A percentile compares a stretch with the other conserved stretches of the same genome.
Conservation (phyloP, 2,888 invertebrate species). For the Myopa tessellatipennis region DNA sequence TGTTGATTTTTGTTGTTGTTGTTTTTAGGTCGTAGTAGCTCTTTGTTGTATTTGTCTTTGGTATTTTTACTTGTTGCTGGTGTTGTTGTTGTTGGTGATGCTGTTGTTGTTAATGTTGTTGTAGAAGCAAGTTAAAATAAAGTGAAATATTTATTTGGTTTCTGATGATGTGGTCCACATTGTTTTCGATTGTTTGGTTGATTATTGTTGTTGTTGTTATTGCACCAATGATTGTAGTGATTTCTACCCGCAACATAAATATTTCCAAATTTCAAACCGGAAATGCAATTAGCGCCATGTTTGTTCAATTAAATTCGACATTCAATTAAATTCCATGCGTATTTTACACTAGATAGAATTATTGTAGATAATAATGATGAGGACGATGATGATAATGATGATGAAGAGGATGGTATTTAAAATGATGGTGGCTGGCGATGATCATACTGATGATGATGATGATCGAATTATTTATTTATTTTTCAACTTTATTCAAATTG, state of each 20-base stretch:
- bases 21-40: not conserved
- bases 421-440: no score
- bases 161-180: not conserved
- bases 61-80: not conserved
- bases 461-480: no score
- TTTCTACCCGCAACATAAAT: not conserved
- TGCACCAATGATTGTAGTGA: not conserved
- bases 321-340: not conserved
- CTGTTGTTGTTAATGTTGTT: no score
- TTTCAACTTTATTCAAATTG: no score
- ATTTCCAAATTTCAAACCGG: constrained; percentile 14
- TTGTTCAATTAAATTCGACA: constrained; percentile 14
- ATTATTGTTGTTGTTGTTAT: constrained; percentile 7
- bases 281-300: constrained; percentile 35
- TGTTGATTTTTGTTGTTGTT: not conserved
- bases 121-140: no score
- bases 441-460: no score
- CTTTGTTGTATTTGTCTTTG: no score
- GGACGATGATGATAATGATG: no score
- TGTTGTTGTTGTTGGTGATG: not conserved
- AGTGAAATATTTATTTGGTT: not conserved
- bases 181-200: not conserved
- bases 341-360: no score
- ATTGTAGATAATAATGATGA: no score
- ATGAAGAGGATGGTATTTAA: no score